Base-by-base conservation (phyloP, 2,113 vertebrate genomes). In the Pseudolaguvia tuberculata region DNA sequence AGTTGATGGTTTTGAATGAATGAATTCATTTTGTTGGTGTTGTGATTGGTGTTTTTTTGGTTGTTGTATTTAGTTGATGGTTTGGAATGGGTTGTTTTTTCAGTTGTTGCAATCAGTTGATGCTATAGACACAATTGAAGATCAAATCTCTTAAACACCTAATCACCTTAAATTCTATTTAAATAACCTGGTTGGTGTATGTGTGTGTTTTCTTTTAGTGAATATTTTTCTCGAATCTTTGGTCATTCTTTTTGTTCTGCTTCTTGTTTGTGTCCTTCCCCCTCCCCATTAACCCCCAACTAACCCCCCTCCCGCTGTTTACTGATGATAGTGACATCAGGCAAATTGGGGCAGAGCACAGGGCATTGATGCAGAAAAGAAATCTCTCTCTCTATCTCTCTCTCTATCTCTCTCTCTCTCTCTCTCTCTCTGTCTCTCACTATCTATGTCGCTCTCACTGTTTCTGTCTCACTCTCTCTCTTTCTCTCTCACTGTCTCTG, bases 321-420 rank as follows among this genome's bases (percentile, higher is more conserved):
- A 81, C 69, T 63, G 66, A 82, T 73, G 67, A 77, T 77, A 66
- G 79, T 78, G 77, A 76, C 81, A 73, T 79, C 78, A 79, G 79
- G 59, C 77, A 83, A 84, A 83, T 68, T 83, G 78, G 81, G 81
- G 76, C 79, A 79, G 72, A 79, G 70, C 69, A 80, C 25, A 65
- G 70, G 56, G 73, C 78, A 84, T 31, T 78, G 83, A 80, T 75
- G 83, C 83, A 84, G 83, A 83, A 83, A 79, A 81, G 83, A 83
- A 78, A 63, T 73, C 74, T 73, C 47, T 48, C 20, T 42, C 21
- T 65, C 27, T 45, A 74, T 76, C 47, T 48, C 20, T 50, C 18
- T 58, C 27, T 45, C n/a, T 71, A 47, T 66, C 48, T 10, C 48
- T 50, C 68, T 25, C 67, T 69, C 57, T 63, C 11, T 70, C 4